Base-by-base conservation (phyloP, 2,113 vertebrate genomes). In the Tangachromis dhanisi region DNA sequence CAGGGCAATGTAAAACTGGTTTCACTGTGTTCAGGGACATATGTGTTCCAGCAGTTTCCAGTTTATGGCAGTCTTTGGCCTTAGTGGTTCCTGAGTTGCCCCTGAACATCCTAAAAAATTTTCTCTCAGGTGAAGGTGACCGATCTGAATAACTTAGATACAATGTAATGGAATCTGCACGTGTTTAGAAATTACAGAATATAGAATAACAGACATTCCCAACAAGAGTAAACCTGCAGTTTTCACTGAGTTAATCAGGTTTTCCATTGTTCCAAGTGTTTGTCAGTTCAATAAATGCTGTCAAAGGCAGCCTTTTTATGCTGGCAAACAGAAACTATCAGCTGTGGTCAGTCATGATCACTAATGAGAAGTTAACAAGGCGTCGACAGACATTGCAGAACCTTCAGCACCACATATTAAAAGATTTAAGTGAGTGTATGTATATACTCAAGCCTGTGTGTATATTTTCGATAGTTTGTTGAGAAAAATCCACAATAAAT, bases 31-130 rank as follows among this genome's bases (percentile, higher is more conserved):
- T 0, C 13, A 68, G 63, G 33, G 63, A 68, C n/a, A 1, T 13
- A 9, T 38, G 35, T 68, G 35, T 40, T 68, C n/a, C n/a, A 68
- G n/a, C 1, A 68, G 11, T 9, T 68, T 68, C 63, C 63, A 40
- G 35, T 68, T 68, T 40, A 40, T 68, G 2, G n/a, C 35, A 68
- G 4, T 21, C 11, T 40, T 68, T 40, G 7, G 11, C 19, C 11
- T 45, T 73, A 9, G 66, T 26, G 38, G 21, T 10, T 45, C 38
- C 66, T 3, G 21, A 42, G 21, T 73, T 73, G 13, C 4, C 38
- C 21, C n/a, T 26, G 21, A 45, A 45, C 38, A 45, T 73, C 66
- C 38, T 26, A 45, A 73, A 16, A 16, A 10, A 0, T 0, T 0
- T 73, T 26, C 21, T 45, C 2, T 45, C 66, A 73, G 7, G 4